These are phyloP conservation scores for Nomada goodeniana DNA, from an alignment of 2,888 invertebrate species.

Conservation along the genomic window DNA sequence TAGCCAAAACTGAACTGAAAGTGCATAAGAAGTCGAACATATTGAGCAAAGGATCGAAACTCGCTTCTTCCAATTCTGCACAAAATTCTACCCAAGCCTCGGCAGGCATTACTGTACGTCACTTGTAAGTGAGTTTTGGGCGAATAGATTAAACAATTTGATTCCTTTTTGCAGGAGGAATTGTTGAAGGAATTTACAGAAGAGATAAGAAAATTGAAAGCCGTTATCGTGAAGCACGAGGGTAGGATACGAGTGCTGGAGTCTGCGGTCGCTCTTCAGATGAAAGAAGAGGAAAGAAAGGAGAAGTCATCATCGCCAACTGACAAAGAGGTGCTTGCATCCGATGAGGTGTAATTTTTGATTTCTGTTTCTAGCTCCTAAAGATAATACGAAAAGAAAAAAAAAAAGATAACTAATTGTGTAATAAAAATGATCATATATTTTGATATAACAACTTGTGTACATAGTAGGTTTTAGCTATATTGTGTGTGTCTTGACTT, in stretches of 20 bases:
- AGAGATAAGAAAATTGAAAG: constrained; percentile 95
- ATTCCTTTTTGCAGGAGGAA: constrained; percentile 87
- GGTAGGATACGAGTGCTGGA: constrained; percentile 93
- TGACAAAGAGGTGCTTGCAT: constrained; percentile 80
- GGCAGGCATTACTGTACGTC: constrained; percentile 76
- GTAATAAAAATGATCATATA: constrained; percentile 81
- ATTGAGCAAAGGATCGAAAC: constrained; percentile 88
- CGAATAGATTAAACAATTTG: background rate
- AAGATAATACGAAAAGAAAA: constrained; percentile 65
- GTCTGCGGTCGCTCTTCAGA: constrained; percentile 86
- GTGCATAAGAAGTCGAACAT: constrained; percentile 93
- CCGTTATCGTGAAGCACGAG: constrained; percentile 97
- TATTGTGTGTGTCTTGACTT: constrained; percentile 80
- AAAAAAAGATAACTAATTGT: constrained; percentile 69
- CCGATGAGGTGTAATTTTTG: constrained; percentile 82
- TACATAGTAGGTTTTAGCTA: constrained; percentile 83
- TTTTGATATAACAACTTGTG: constrained; percentile 84
- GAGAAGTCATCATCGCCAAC: constrained; percentile 79
- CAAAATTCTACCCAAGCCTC: constrained; percentile 63
- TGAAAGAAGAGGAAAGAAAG: constrained; percentile 83
- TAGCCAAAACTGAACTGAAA: constrained; percentile 88
- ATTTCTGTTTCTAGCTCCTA: constrained; percentile 55
- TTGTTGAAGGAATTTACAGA: constrained; percentile 93
- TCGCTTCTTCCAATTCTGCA: constrained; percentile 73
- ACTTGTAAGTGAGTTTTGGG: background rate